phyloP scores from a whole-genome alignment of 1,140 invertebrate genomes.

The Orussus abietinus region DNA sequence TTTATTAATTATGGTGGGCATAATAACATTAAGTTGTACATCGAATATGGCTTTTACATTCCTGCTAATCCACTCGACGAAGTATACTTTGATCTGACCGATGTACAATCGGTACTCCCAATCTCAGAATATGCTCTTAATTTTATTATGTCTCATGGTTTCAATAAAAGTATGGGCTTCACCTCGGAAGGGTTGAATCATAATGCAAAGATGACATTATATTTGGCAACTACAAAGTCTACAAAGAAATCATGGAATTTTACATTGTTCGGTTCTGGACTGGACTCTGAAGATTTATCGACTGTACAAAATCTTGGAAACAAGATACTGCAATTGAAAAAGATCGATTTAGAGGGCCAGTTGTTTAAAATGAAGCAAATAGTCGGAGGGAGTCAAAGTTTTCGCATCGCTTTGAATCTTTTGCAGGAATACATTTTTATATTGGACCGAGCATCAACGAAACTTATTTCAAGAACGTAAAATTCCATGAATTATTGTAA shows the following conservation, averaged over 20 bases:
- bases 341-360: constrained; percentile 18
- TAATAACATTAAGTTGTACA: constrained; percentile 63
- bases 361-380: constrained; percentile 30
- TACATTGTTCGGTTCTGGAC: no score
- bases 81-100: constrained; percentile 52
- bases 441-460: constrained; percentile 23
- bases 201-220: constrained; percentile 45
- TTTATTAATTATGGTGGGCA: constrained; percentile 76
- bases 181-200: constrained; percentile 57
- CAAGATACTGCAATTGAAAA: constrained; percentile 32
- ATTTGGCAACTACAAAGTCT: constrained; percentile 32
- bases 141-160: constrained; percentile 52
- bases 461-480: no score
- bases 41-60: constrained; percentile 74
- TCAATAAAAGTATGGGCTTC: constrained; percentile 55
- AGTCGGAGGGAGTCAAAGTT: constrained; percentile 25
- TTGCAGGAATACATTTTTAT: constrained; percentile 36
- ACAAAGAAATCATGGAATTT: constrained; percentile 26
- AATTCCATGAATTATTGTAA: no score
- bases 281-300: constrained; percentile 29
- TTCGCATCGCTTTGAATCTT: constrained; percentile 33
- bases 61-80: constrained; percentile 60
- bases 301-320: constrained; percentile 21
- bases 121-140: constrained; percentile 45
- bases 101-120: constrained; percentile 45